These are phyloP conservation scores for Oreotrochilus melanogaster DNA, from an alignment of 2,113 vertebrate species.

Conservation along the genomic window DNA sequence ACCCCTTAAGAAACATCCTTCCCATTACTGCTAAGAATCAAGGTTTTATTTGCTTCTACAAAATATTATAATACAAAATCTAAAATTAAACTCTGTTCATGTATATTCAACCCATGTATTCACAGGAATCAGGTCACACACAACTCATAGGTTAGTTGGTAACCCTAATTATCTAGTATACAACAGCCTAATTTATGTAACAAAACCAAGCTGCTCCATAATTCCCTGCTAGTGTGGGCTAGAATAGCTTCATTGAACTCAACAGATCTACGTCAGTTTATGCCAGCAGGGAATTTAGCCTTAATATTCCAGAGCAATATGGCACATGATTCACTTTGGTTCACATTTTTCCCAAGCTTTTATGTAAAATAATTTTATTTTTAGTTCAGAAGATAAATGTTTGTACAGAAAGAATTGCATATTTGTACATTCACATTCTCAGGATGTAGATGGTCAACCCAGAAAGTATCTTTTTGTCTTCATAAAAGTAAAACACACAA, in stretches of 20 bases:
- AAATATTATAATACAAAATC: neutral
- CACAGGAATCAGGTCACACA: neutral
- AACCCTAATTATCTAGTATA: neutral
- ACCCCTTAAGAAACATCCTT: neutral
- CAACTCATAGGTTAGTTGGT: neutral
- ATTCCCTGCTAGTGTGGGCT: neutral
- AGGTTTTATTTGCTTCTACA: neutral
- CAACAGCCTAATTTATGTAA: neutral
- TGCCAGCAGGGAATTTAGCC: slow-evolving; percentile 10
- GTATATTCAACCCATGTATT: neutral
- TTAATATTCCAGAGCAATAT: slow-evolving; percentile 9
- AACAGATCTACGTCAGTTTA: neutral
- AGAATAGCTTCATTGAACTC: neutral
- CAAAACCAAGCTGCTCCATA: slow-evolving; percentile 8
- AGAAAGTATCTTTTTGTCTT: slow-evolving; percentile 37
- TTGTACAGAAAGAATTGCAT: slow-evolving; percentile 40
- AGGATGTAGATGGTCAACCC: neutral
- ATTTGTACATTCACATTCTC: slow-evolving; percentile 55
- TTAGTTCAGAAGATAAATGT: slow-evolving; percentile 56
- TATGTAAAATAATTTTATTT: slow-evolving; percentile 63
- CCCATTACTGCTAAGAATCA: neutral
- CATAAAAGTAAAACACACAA: slow-evolving; percentile 26
- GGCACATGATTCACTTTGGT: slow-evolving; percentile 28
- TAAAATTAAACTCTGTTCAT: neutral
- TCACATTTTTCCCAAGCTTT: slow-evolving; percentile 66